These are phyloP conservation scores for Diceros bicornis DNA, from an alignment of 2,797 vertebrate genomes.

Conservation along the genomic window DNA sequence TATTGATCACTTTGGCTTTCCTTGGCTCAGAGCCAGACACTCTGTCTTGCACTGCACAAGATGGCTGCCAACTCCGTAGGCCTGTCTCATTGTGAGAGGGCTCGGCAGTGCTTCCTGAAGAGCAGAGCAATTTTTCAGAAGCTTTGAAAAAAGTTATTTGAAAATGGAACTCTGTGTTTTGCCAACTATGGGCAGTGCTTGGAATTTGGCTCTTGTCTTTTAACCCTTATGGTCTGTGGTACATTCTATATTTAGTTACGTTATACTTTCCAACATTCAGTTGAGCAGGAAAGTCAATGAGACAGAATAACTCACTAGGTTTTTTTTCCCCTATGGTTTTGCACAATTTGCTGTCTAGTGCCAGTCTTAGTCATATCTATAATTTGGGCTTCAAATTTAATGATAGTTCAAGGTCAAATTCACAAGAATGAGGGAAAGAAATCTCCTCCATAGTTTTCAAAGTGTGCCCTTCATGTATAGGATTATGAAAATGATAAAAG, in stretches of 20 bases:
- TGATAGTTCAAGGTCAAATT: conserved; percentile 37
- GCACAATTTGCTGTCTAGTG: not conserved
- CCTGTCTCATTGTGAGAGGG: conserved; percentile 15
- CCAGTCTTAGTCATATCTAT: not conserved
- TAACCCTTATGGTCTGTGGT: conserved; percentile 2
- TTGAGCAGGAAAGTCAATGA: not conserved
- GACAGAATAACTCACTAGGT: not conserved
- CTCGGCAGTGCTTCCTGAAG: conserved; percentile 28
- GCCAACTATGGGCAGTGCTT: conserved; percentile 38
- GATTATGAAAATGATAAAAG: conserved; percentile 49
- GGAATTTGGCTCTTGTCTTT: conserved; percentile 48
- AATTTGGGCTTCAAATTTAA: conserved; percentile 43
- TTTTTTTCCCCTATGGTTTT: not conserved
- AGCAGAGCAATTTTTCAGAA: conserved; percentile 28
- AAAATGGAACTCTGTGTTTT: conserved; percentile 64
- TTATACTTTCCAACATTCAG: not conserved
- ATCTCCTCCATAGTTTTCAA: not conserved
- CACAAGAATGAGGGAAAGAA: not conserved
- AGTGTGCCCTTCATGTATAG: not conserved
- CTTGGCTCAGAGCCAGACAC: conserved; percentile 72
- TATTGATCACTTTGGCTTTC: conserved; percentile 79
- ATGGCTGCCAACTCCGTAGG: conserved; percentile 67
- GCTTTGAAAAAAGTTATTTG: conserved; percentile 56
- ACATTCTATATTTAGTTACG: not conserved
- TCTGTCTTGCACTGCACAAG: conserved; percentile 70